Base-by-base conservation (phyloP, 2,113 vertebrate species). In the Amazona guildingii region DNA sequence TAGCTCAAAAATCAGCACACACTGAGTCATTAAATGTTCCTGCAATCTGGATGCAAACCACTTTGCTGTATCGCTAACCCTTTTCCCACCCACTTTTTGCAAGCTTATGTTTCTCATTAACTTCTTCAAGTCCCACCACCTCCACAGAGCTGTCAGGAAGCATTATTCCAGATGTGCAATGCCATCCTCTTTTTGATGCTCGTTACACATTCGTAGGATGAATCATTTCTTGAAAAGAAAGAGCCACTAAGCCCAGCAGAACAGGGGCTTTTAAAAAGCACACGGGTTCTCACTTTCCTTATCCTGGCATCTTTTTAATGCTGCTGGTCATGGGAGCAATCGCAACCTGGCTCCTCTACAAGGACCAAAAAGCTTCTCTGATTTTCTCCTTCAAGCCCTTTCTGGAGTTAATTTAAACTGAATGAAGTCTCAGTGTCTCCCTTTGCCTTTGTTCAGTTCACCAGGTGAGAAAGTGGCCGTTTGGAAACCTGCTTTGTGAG, bases 31-130 rank as follows among this genome's bases (percentile, higher is more conserved):
- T 86, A 54, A 93, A 29, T 13, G 69, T 37, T 72, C 88, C 77
- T 29, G 31, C 4, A 4, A 61, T 86, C 46, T 13, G 92, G 16
- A 68, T 81, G 80, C 31, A 91, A 81, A 79, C 39, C 35, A 6
- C 52, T 92, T 10, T 35, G 14, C 76, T 95, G 35, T 9, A 67
- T 84, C 86, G 80, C 92, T 41, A 5, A 61, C 64, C 74, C 80
- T 64, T 76, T 88, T 80, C 93, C 92, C 90, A 86, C 79, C 57
- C 88, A 52, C 57, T 93, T 89, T 13, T 62, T 76, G 76, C 41
- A 44, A 66, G 86, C 29, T 92, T 93, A 57, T 92, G 92, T 91
- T 96, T 94, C 86, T 92, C 86, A 49, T 96, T 76, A 96, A 41
- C 67, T 68, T 68, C 69, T 55, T 54, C 68, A 51, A 96, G 90